Conservation (phyloP, 1,140 invertebrate species). For the Scaptodrosophila lebanonensis region DNA sequence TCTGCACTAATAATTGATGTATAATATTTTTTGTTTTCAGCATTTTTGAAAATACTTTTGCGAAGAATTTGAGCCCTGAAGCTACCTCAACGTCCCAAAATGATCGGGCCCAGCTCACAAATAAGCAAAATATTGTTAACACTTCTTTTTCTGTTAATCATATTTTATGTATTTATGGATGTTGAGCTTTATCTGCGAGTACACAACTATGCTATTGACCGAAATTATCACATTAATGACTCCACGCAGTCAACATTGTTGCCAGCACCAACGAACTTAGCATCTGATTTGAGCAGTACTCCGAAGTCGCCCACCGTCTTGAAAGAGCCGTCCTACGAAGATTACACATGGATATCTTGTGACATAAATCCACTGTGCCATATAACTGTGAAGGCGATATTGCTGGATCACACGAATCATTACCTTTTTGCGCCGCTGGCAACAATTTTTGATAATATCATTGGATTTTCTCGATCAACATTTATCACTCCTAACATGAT, state of each 20-base stretch:
- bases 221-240: constrained; percentile 66
- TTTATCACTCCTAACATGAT: constrained; percentile 88
- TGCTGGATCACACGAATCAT: constrained; percentile 86
- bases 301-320: constrained; percentile 46
- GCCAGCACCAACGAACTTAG: constrained; percentile 21
- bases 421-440: constrained; percentile 86
- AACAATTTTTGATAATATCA: constrained; percentile 81
- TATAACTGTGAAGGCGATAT: constrained; percentile 85
- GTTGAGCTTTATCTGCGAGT: constrained; percentile 80
- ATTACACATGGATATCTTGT: constrained; percentile 81
- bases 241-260: constrained; percentile 18
- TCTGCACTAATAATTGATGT: no score
- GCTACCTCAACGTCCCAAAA: constrained; percentile 74
- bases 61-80: constrained; percentile 46
- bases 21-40: no score
- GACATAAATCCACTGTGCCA: constrained; percentile 84
- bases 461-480: constrained; percentile 80
- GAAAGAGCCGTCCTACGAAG: constrained; percentile 77
- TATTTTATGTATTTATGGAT: constrained; percentile 82
- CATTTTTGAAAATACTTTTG: constrained; percentile 22
- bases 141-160: constrained; percentile 78
- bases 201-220: constrained; percentile 79
- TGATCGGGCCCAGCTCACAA: constrained; percentile 80
- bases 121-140: constrained; percentile 79
- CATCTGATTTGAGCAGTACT: constrained; percentile 24